Conservation (phyloP, 53 echinoderm and acorn worm species). For the Paracentrotus lividus region DNA sequence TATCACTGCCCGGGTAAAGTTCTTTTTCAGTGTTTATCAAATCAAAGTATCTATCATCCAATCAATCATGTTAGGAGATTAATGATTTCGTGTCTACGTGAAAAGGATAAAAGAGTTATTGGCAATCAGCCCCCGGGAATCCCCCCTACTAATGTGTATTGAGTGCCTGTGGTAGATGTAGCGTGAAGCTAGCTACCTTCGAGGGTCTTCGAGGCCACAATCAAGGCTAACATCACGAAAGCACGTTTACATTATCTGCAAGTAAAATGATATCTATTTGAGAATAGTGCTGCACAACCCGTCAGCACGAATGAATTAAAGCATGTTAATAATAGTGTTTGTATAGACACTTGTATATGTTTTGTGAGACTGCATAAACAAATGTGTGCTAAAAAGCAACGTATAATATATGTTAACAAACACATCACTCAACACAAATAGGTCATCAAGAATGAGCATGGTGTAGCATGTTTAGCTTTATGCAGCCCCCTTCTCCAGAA, state of each 20-base stretch:
- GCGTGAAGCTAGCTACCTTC: slow-evolving; percentile 13
- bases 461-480: too few species aligned
- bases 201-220: neutral
- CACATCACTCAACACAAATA: too few species aligned
- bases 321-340: too few species aligned
- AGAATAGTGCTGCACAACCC: neutral
- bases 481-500: too few species aligned
- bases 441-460: too few species aligned
- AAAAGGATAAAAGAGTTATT: neutral
- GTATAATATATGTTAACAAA: too few species aligned
- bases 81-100: neutral
- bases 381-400: too few species aligned
- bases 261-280: neutral
- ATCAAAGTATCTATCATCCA: neutral
- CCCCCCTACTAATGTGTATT: neutral
- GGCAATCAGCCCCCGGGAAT: neutral
- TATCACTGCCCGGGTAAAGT: neutral
- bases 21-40: neutral
- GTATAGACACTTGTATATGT: too few species aligned
- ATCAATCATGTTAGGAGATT: neutral
- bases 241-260: neutral
- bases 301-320: neutral
- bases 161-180: neutral
- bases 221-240: neutral
- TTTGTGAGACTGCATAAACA: too few species aligned